A percentile compares a stretch with the other conserved stretches of the same genome.
These are phyloP conservation scores for Meteorus cinctellus DNA, from an alignment of 2,888 invertebrate species.

Conservation along the genomic window DNA sequence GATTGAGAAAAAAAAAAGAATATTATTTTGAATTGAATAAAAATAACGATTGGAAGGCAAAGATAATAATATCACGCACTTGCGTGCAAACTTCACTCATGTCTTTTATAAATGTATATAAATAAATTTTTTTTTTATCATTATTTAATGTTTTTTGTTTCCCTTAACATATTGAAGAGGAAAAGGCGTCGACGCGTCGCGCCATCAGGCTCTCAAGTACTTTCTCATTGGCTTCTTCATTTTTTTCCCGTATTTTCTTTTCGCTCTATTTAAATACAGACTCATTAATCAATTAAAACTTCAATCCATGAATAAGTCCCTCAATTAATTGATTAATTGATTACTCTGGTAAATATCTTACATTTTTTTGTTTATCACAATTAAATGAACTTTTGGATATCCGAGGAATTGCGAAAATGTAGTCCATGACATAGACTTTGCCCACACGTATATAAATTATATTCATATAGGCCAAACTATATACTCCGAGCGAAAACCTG, in stretches of 20 bases:
- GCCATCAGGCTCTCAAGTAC: constrained; percentile 6
- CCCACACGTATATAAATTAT: background rate
- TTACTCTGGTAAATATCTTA: too few relatives aligned
- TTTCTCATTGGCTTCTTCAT: background rate
- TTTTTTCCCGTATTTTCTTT: background rate
- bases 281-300: constrained; percentile 3
- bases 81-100: constrained; percentile 19
- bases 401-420: background rate
- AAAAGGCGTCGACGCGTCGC: constrained; percentile 14
- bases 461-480: constrained; percentile 46
- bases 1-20: constrained; percentile 6
- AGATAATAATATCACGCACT: constrained; percentile 25
- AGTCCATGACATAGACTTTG: constrained; percentile 45
- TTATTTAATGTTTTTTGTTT: background rate
- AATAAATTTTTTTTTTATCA: background rate
- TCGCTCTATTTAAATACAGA: background rate
- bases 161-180: background rate
- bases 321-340: background rate
- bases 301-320: background rate
- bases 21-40: constrained; percentile 6
- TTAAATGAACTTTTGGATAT: background rate
- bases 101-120: constrained; percentile 9
- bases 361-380: too few relatives aligned
- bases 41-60: background rate
- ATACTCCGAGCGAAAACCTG: constrained; percentile 55